phyloP scores from a whole-genome alignment of 2,888 invertebrate genomes.

The Scaptomyza parva region DNA sequence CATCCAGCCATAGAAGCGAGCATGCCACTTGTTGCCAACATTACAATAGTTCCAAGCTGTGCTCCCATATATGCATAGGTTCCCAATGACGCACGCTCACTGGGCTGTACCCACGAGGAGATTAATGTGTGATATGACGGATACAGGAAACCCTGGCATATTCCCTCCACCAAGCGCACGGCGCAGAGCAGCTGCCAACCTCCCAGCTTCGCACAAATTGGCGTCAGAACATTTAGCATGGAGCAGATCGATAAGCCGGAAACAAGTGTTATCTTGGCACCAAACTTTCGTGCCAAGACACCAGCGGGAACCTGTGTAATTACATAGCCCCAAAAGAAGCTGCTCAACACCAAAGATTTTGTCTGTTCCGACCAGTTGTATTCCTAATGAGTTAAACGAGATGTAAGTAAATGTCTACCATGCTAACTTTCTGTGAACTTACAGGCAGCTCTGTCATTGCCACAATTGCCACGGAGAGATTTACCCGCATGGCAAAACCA shows the following conservation, averaged over 20 bases:
- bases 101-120: conserved; percentile 90
- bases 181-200: conserved; percentile 88
- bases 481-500: conserved; percentile 88
- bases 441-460: conserved; percentile 88
- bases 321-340: conserved; percentile 90
- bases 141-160: conserved; percentile 90
- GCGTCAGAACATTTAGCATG: conserved; percentile 88
- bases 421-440: neutral
- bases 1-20: conserved; percentile 88
- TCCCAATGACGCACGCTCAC: conserved; percentile 87
- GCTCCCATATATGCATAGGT: conserved; percentile 87
- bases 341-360: conserved; percentile 87
- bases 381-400: conserved; percentile 84
- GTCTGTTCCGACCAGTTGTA: conserved; percentile 87
- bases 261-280: conserved; percentile 88
- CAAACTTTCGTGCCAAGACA: conserved; percentile 89
- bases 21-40: conserved; percentile 89
- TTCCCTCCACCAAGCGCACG: conserved; percentile 89
- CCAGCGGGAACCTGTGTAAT: conserved; percentile 88
- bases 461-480: conserved; percentile 90
- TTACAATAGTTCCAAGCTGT: conserved; percentile 89
- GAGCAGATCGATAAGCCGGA: conserved; percentile 87
- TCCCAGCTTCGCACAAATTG: conserved; percentile 87
- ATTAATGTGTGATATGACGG: conserved; percentile 90
- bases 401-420: accelerated